Evolutionary conservation across 2,888 invertebrate species (phyloP).

Genomic region (Quadroppia sp.): DNA sequence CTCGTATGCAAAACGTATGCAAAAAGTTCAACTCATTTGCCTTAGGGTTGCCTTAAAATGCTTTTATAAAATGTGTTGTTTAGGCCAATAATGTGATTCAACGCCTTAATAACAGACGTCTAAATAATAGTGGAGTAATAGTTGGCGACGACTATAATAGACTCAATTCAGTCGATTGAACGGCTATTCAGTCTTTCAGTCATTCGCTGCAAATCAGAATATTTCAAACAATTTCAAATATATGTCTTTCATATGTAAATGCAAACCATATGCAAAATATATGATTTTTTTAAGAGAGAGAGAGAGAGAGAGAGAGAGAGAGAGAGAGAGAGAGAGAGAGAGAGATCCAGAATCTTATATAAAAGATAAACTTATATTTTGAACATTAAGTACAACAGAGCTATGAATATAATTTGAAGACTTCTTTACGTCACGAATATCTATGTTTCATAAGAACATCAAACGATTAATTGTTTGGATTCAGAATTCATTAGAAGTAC

Average conservation of each 20-base stretch:
- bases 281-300: not conserved
- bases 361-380: not conserved
- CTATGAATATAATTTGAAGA: slow-evolving; percentile 24
- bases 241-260: slow-evolving; percentile 10
- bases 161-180: slow-evolving; percentile 13
- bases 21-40: slow-evolving; percentile 26
- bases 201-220: slow-evolving; percentile 9
- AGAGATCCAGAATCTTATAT: not conserved
- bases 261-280: not conserved
- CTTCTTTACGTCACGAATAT: slow-evolving; percentile 25
- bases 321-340: not conserved
- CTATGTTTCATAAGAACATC: not conserved
- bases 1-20: slow-evolving; percentile 30
- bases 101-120: slow-evolving; percentile 36
- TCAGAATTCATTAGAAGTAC: slow-evolving; percentile 4
- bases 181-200: not conserved
- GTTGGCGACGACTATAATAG: slow-evolving; percentile 34
- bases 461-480: slow-evolving; percentile 15
- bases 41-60: slow-evolving; percentile 20
- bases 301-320: not conserved
- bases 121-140: slow-evolving; percentile 34
- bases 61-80: slow-evolving; percentile 36
- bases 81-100: slow-evolving; percentile 28
- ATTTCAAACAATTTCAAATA: not conserved
- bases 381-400: not conserved